Conservation (phyloP, 2,113 vertebrate species). For the Smithornis capensis region DNA sequence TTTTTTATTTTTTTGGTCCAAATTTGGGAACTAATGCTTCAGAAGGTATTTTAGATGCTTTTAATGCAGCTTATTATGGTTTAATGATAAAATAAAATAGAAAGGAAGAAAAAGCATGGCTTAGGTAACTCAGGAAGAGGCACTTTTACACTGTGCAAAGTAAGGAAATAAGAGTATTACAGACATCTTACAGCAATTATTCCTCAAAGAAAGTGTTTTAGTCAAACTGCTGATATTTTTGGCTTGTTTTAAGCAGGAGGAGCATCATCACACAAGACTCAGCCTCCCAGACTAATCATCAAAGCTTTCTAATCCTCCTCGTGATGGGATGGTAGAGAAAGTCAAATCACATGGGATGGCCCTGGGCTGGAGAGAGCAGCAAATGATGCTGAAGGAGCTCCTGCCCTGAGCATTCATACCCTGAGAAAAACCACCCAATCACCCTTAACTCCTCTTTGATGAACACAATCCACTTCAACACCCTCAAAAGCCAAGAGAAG, state of each 20-base stretch:
- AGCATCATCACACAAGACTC: not conserved
- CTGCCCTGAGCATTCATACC: not conserved
- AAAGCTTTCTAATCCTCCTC: not conserved
- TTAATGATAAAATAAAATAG: not conserved
- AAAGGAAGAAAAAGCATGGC: not conserved
- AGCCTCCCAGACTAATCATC: not conserved
- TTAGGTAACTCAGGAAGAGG: not conserved
- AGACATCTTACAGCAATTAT: not conserved
- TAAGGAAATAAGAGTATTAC: not conserved
- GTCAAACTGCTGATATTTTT: not conserved
- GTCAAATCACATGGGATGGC: not conserved
- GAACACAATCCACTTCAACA: not conserved
- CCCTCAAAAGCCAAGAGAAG: not conserved
- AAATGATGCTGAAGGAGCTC: not conserved
- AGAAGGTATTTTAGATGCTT: not conserved
- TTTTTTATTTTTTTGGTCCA: not conserved
- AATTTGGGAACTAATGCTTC: not conserved
- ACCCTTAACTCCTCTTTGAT: not conserved
- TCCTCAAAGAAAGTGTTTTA: not conserved
- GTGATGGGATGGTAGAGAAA: not conserved
- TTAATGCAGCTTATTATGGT: not conserved
- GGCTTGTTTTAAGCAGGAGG: not conserved
- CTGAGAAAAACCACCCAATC: not conserved
- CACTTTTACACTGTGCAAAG: not conserved
- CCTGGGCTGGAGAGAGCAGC: accelerated